Percentiles rank a stretch among this genome's conserved stretches.
Conservation (phyloP, 2,888 invertebrate species). For the Callyntrura sp. region DNA sequence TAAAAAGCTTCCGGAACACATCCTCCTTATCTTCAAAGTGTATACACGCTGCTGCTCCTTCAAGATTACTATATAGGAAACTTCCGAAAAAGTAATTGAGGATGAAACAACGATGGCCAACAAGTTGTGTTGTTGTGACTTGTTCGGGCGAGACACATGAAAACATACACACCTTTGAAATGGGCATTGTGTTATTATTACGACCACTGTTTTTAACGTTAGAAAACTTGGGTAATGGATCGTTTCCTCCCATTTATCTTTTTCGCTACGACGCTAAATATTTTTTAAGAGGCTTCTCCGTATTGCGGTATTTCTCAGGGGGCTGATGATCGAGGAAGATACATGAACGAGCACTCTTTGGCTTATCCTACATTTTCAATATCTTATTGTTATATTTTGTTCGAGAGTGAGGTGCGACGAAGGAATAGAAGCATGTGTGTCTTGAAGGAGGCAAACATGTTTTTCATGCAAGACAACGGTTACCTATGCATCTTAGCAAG, state of each 20-base stretch:
- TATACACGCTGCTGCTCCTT: too few species aligned
- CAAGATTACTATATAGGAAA: neutral
- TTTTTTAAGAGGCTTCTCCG: too few species aligned
- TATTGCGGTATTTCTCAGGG: too few species aligned
- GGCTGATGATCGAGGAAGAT: too few species aligned
- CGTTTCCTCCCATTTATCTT: too few species aligned
- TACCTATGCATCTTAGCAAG: too few species aligned
- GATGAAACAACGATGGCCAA: slow-evolving; percentile 22
- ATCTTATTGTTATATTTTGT: too few species aligned
- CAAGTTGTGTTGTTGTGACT: slow-evolving; percentile 18
- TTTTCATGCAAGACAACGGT: neutral
- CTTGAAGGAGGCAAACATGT: neutral
- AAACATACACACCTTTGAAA: neutral
- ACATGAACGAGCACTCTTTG: too few species aligned
- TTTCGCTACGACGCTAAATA: too few species aligned
- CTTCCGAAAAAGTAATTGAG: slow-evolving; percentile 22
- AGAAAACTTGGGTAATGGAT: too few species aligned
- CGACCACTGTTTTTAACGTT: too few species aligned
- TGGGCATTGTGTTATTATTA: neutral
- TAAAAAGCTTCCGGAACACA: slow-evolving; percentile 19
- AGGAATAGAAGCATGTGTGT: slow-evolving; percentile 1
- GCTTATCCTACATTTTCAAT: too few species aligned
- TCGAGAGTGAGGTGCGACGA: neutral
- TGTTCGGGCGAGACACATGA: neutral
- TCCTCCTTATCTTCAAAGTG: neutral